A percentile compares a stretch with the other conserved stretches of the same genome.
These are phyloP conservation scores for Sitta europaea DNA, from an alignment of 2,113 vertebrate genomes.

Conservation along the genomic window DNA sequence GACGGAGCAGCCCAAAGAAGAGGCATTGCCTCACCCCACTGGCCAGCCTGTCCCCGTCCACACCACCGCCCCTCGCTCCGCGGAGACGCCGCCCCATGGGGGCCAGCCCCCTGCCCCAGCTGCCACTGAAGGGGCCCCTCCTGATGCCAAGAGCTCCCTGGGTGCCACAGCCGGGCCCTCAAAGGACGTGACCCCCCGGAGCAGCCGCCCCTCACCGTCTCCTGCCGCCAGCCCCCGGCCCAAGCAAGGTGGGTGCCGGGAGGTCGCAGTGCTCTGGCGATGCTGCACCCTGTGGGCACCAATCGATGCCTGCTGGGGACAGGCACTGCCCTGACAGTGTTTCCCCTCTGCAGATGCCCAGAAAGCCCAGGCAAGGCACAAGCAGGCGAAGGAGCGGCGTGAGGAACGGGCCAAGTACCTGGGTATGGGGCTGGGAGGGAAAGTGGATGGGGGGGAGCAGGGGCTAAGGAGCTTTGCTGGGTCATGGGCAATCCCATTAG, in stretches of 20 bases:
- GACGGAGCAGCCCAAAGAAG: neutral
- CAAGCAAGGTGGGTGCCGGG: conserved; percentile 67
- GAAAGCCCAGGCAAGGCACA: conserved; percentile 90
- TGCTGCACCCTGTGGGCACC: neutral
- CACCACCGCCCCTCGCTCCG: neutral
- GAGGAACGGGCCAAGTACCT: conserved; percentile 93
- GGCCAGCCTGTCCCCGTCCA: neutral
- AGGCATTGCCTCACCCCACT: neutral
- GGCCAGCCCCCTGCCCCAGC: neutral
- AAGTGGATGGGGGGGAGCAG: neutral
- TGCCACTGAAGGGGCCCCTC: neutral
- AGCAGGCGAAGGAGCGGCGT: conserved; percentile 87
- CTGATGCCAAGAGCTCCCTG: neutral
- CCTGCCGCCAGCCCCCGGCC: conserved; percentile 32
- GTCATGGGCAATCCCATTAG: conserved; percentile 21
- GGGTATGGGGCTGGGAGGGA: conserved; percentile 68
- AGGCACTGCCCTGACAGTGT: neutral
- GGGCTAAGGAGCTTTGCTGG: conserved; percentile 9
- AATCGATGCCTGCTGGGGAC: accelerated
- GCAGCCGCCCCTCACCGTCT: neutral
- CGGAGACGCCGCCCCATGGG: neutral
- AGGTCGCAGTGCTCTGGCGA: accelerated
- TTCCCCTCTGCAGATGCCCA: conserved; percentile 74
- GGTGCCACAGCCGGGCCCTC: neutral
- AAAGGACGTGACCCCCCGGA: neutral